Conservation (phyloP, 2,113 vertebrate genomes). For the Poeciliopsis occidentalis region DNA sequence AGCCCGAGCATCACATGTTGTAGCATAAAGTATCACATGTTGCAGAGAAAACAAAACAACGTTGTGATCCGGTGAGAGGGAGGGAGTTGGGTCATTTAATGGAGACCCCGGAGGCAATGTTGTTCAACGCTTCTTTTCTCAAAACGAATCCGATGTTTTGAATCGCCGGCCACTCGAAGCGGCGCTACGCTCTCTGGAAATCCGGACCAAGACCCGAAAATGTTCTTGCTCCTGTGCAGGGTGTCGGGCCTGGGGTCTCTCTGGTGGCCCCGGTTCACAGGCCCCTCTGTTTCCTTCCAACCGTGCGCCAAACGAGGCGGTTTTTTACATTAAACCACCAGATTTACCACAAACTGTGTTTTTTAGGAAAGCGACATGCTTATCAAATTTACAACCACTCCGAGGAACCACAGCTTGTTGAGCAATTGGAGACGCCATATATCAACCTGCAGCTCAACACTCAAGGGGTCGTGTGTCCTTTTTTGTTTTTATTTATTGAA, state of each 20-base stretch:
- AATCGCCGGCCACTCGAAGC: background rate
- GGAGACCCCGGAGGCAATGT: slow-evolving; percentile 12
- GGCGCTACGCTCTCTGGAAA: slow-evolving; percentile 1
- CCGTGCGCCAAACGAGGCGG: background rate
- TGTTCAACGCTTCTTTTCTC: slow-evolving; percentile 12
- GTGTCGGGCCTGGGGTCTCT: slow-evolving; percentile 7
- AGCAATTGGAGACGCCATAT: slow-evolving; percentile 39
- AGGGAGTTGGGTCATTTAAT: slow-evolving; percentile 8
- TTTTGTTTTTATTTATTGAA: background rate
- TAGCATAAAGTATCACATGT: slow-evolving; percentile 59
- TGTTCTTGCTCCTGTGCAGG: background rate
- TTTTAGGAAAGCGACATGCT: slow-evolving; percentile 55
- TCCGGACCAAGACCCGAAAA: background rate
- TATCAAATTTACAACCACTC: slow-evolving; percentile 61
- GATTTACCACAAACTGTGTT: slow-evolving; percentile 62
- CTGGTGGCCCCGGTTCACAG: background rate
- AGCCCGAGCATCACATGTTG: slow-evolving; percentile 50
- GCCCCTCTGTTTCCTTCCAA: slow-evolving; percentile 24
- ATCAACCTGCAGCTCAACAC: slow-evolving; percentile 21
- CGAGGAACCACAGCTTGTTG: slow-evolving; percentile 46
- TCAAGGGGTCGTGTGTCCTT: background rate
- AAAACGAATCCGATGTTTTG: slow-evolving; percentile 1
- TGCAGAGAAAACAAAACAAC: slow-evolving; percentile 18
- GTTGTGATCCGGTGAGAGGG: slow-evolving; percentile 32
- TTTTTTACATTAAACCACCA: slow-evolving; percentile 65